Evolutionary conservation across 2,113 vertebrate genomes (phyloP), one percentile per base, ranked within the genome.

Genomic region (Lynx canadensis): DNA sequence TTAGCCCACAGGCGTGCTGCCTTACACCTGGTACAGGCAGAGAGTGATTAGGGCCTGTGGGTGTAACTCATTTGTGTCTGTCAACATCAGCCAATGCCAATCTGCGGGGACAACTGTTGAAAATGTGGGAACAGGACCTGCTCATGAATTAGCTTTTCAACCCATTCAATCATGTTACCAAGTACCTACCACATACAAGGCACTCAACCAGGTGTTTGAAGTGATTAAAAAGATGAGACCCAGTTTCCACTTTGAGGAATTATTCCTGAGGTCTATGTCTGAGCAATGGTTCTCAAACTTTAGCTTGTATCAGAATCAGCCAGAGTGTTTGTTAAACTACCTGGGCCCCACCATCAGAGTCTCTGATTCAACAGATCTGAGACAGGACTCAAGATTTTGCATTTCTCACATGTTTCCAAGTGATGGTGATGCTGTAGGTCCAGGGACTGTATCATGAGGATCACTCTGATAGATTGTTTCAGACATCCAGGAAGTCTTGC

Each of bases 61-160:
- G 84, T 94, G 41, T 79, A 96, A 93, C 97, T 94, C 90, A 52
- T 31, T 81, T 96, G 74, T 88, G 79, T 97, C 90, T 98, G 94
- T 97, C 97, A 98, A 96, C 97, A 97, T 92, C 94, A 97, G 95
- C 97, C 95, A 97, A 83, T 94, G 87, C 81, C 97, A 98, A 98
- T 94, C 96, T 82, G 84, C 50, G 88, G 97, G 80, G 84, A 98
- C 94, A 97, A 97, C 76, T 97, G 97, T 97, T 71, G 82, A 97
- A 95, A 97, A 95, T 96, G 73, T 80, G 95, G 96, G 94, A 91
- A 97, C 94, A 52, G 63, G 92, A 92, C 97, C 88, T 92, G 66
- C 88, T 94, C 78, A 73, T 78, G 78, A 98, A 97, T 97, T 97
- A 96, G 94, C 88, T 96, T 94, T 96, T 93, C 66, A 92, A 96